These are phyloP conservation scores for Cylindroiulus punctatus DNA, from an alignment of 2,888 invertebrate genomes.

Conservation along the genomic window DNA sequence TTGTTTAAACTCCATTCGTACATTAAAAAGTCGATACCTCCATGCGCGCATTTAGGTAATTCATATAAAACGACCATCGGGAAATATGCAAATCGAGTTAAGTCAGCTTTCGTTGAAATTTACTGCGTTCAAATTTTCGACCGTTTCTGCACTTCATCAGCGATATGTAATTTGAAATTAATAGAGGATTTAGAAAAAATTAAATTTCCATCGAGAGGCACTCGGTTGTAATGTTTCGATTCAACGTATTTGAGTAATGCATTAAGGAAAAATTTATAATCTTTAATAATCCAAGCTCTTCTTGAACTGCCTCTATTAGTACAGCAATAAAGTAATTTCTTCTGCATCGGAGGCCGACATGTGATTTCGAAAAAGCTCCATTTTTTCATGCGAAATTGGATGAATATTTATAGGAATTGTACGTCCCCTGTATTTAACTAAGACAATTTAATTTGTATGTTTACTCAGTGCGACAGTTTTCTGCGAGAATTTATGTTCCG, in stretches of 20 bases:
- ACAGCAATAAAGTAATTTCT: background rate
- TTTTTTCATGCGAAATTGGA: constrained; percentile 30
- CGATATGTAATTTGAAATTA: constrained; percentile 25
- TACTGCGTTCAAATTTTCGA: background rate
- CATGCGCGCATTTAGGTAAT: background rate
- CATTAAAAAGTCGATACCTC: too few species aligned
- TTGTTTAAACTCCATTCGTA: too few species aligned
- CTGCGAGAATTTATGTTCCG: constrained; percentile 37
- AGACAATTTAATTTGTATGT: constrained; percentile 51
- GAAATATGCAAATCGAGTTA: background rate
- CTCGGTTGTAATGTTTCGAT: background rate
- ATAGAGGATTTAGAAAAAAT: background rate
- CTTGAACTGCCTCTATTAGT: background rate
- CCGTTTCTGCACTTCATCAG: background rate
- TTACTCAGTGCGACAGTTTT: constrained; percentile 49
- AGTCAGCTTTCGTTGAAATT: background rate
- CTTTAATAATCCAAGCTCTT: background rate
- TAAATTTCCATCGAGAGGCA: background rate
- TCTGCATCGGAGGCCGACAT: background rate
- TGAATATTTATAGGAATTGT: constrained; percentile 52
- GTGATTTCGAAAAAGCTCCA: background rate
- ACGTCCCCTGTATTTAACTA: constrained; percentile 2
- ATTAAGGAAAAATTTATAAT: constrained; percentile 14
- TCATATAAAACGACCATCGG: background rate
- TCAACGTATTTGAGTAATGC: background rate